Conservation (phyloP, 2,888 invertebrate genomes). For the Zygogramma bicolorata region DNA sequence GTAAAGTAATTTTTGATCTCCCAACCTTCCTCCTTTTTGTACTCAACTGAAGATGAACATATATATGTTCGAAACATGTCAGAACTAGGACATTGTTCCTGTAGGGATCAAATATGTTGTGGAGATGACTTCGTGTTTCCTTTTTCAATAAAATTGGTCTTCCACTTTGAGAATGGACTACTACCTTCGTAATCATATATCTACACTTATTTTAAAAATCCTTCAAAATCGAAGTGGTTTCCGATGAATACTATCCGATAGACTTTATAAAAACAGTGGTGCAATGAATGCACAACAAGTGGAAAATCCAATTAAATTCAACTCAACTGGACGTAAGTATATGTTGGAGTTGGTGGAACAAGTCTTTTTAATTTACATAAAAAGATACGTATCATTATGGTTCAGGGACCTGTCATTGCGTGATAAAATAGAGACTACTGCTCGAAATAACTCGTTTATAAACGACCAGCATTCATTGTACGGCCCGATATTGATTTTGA, state of each 20-base stretch:
- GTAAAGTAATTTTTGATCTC: no score
- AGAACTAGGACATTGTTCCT: no score
- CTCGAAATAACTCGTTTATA: slow-evolving; percentile 4
- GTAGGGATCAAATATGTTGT: no score
- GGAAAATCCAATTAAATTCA: slow-evolving; percentile 3
- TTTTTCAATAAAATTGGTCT: no score
- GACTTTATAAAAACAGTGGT: neutral
- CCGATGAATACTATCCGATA: neutral
- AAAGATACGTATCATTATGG: slow-evolving; percentile 24
- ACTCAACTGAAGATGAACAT: no score
- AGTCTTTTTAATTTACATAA: slow-evolving; percentile 32
- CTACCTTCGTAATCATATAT: no score
- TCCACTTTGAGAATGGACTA: no score
- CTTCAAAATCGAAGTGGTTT: neutral
- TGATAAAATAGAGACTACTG: slow-evolving; percentile 12
- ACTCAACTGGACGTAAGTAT: slow-evolving; percentile 16
- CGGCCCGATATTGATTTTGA: slow-evolving; percentile 1
- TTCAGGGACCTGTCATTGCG: slow-evolving; percentile 9
- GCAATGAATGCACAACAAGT: neutral
- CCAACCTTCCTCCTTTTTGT: no score
- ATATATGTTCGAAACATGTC: no score
- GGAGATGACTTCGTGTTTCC: no score
- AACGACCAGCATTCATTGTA: slow-evolving; percentile 7
- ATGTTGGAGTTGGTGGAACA: slow-evolving; percentile 20
- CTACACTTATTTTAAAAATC: no score